These are phyloP conservation scores for Pteropus rufus DNA, from an alignment of 2,797 vertebrate species.

Conservation along the genomic window DNA sequence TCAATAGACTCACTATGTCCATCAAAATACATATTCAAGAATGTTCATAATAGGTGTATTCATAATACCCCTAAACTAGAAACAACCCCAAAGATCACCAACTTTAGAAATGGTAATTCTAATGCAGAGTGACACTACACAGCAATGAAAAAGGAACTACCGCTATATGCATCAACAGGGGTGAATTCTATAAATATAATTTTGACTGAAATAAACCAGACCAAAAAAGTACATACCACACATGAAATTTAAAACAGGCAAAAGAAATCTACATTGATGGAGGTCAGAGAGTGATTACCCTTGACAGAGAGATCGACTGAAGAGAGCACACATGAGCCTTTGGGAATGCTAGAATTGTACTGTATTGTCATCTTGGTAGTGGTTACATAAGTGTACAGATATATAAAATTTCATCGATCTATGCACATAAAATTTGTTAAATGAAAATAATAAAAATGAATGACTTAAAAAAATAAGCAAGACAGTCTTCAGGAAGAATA, in stretches of 20 bases:
- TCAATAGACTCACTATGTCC: neutral
- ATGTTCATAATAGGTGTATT: neutral
- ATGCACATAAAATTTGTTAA: neutral
- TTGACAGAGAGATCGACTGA: neutral
- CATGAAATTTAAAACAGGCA: neutral
- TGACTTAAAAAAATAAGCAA: neutral
- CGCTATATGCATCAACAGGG: neutral
- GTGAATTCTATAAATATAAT: neutral
- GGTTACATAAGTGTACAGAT: neutral
- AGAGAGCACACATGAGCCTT: neutral
- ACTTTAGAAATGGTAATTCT: neutral
- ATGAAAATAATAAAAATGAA: neutral
- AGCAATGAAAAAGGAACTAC: neutral
- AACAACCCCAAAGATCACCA: neutral
- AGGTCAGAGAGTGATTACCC: neutral
- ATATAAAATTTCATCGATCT: neutral
- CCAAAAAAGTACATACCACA: neutral
- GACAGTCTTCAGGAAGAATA: neutral
- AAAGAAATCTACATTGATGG: neutral
- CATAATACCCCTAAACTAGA: neutral
- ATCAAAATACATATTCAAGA: neutral
- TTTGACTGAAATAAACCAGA: neutral
- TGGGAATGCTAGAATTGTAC: neutral
- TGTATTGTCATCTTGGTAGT: neutral
- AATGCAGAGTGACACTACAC: neutral